Conservation (phyloP, 2,797 vertebrate species). For the Adrianichthys oophorus region DNA sequence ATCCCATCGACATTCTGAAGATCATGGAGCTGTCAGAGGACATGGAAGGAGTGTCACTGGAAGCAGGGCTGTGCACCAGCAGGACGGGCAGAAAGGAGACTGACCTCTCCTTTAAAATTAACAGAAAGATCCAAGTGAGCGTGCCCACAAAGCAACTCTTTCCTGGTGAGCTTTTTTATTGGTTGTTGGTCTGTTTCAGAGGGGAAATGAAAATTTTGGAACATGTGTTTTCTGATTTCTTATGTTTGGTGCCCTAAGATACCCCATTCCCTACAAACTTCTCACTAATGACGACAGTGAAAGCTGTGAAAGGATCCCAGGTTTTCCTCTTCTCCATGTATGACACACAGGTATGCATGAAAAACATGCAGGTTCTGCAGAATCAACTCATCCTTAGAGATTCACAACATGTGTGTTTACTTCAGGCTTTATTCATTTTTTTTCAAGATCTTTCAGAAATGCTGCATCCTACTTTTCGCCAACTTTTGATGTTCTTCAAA, state of each 20-base stretch:
- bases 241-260: constrained; percentile 64
- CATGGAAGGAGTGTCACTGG: constrained; percentile 80
- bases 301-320: constrained; percentile 88
- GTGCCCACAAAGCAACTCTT: constrained; percentile 84
- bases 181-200: background rate
- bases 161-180: constrained; percentile 71
- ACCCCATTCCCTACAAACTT: constrained; percentile 88
- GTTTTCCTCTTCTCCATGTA: constrained; percentile 93
- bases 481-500: too few species aligned
- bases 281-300: constrained; percentile 91
- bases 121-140: constrained; percentile 80
- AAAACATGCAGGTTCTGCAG: too few species aligned
- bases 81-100: constrained; percentile 74
- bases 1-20: constrained; percentile 81
- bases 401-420: background rate
- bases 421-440: too few species aligned
- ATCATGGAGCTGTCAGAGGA: constrained; percentile 77
- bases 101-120: constrained; percentile 82
- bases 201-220: background rate
- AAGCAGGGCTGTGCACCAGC: constrained; percentile 83
- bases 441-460: too few species aligned
- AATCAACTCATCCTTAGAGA: too few species aligned
- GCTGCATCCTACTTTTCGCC: too few species aligned
- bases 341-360: constrained; percentile 76
- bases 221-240: background rate